phyloP scores from a whole-genome alignment of 2,797 vertebrate genomes.

The Momotus momota region DNA sequence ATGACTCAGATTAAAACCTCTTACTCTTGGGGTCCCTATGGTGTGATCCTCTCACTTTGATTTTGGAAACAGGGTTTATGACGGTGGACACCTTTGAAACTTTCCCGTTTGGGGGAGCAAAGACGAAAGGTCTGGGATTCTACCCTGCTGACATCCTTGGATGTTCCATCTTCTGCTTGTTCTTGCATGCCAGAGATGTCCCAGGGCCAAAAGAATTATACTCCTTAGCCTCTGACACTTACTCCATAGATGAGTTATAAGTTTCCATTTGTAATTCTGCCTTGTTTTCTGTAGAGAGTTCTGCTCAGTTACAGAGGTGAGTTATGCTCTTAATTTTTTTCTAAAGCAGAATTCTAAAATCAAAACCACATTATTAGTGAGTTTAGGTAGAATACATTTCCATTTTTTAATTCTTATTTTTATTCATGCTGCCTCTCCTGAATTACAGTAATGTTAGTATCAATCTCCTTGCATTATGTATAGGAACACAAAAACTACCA shows the following conservation, averaged over 20 bases:
- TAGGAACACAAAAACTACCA: neutral
- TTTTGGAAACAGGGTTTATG: neutral
- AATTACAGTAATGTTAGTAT: neutral
- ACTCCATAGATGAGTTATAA: neutral
- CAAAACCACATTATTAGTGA: neutral
- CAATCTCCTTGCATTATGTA: neutral
- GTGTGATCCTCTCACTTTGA: neutral
- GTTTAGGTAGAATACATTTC: slow-evolving; percentile 10
- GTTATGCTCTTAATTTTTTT: slow-evolving; percentile 3
- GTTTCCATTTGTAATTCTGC: neutral
- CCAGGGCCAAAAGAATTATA: neutral
- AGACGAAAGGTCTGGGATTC: neutral
- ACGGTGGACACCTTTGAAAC: neutral
- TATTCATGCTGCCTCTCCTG: neutral
- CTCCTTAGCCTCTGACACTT: neutral
- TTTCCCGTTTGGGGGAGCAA: neutral
- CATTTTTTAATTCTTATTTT: slow-evolving; percentile 17
- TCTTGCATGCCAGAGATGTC: neutral
- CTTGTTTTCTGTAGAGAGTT: neutral
- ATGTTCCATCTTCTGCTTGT: neutral
- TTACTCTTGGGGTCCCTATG: neutral
- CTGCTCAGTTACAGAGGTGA: neutral
- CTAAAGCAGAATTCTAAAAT: neutral
- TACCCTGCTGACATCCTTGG: neutral
- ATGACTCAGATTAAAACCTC: neutral